Evolutionary conservation across 1,140 invertebrate species (phyloP).

Genomic region (Drosophila neocordata): DNA sequence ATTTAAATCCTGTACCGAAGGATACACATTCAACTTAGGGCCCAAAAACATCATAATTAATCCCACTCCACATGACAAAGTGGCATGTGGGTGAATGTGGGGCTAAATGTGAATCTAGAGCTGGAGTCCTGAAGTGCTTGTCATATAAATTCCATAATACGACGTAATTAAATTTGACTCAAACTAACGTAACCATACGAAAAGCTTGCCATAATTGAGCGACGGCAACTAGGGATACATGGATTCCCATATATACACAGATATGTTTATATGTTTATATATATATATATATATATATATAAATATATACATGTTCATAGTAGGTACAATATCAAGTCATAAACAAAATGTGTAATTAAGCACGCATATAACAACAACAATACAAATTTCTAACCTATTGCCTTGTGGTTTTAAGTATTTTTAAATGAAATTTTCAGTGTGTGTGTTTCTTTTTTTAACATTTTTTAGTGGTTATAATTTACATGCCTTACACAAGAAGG

Average conservation of each 20-base stretch:
- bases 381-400: constrained; percentile 39
- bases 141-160: constrained; percentile 83
- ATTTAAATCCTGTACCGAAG: constrained; percentile 65
- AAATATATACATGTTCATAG: not conserved
- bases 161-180: constrained; percentile 80
- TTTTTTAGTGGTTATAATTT: constrained; percentile 72
- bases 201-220: constrained; percentile 74
- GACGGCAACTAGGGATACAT: constrained; percentile 26
- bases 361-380: constrained; percentile 18
- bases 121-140: constrained; percentile 37
- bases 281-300: not conserved
- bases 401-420: constrained; percentile 13
- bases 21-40: constrained; percentile 57
- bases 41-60: constrained; percentile 79
- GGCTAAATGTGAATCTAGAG: not conserved
- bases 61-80: constrained; percentile 56
- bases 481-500: constrained; percentile 20
- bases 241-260: too few relatives aligned
- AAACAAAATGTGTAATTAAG: constrained; percentile 73
- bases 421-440: constrained; percentile 27
- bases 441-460: constrained; percentile 53
- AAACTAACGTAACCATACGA: constrained; percentile 70
- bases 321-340: constrained; percentile 62
- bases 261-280: too few relatives aligned
- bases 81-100: constrained; percentile 11